Evolutionary conservation across 2,797 vertebrate genomes (phyloP), one percentile per base, ranked within the genome.

Genomic region (Coregonus suidteri): DNA sequence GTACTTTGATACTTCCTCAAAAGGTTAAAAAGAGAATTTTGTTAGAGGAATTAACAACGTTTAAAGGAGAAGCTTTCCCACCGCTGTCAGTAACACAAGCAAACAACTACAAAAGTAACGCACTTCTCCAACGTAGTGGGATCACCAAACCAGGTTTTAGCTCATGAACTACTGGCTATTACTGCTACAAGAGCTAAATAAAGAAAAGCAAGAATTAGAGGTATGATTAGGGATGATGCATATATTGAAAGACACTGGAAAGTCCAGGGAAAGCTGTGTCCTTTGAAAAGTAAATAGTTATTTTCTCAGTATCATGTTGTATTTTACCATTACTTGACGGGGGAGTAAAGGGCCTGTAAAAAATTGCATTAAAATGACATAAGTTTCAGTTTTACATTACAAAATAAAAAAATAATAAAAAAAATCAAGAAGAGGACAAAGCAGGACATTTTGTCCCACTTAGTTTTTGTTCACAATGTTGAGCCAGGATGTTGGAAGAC

Each of bases 401-500:
- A 70, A 31, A 72, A 52, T n/a, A 52, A 70, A 20, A 96, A 95
- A 93, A 68, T 77, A 53, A n/a, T n/a, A n/a, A n/a, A n/a, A n/a
- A n/a, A n/a, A n/a, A 90, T 91, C 93, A 93, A 95, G 93, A 94
- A 96, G 96, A 96, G 95, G 96, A 96, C 95, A 97, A 97, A 93
- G 96, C 95, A 97, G 92, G 96, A 96, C 95, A 96, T 97, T 34
- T 34, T 34, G 96, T 98, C 97, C 97, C 96, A 95, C 97, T 96
- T 95, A 25, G 25, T 90, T 91, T 89, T 54, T 93, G 92, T 92
- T 97, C 96, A 97, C 93, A 97, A 97, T 97, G 97, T 96, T 97
- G 97, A 99, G 98, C 99, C 98, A 98, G 98, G 97, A 99, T 99
- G 97, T 99, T 98, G 97, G 96, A 99, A 99, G 97, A 99, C 98